Percentiles rank a stretch among this genome's conserved stretches.
Evolutionary conservation across 2,113 vertebrate genomes (phyloP).

Genomic region (Actenoides hombroni): DNA sequence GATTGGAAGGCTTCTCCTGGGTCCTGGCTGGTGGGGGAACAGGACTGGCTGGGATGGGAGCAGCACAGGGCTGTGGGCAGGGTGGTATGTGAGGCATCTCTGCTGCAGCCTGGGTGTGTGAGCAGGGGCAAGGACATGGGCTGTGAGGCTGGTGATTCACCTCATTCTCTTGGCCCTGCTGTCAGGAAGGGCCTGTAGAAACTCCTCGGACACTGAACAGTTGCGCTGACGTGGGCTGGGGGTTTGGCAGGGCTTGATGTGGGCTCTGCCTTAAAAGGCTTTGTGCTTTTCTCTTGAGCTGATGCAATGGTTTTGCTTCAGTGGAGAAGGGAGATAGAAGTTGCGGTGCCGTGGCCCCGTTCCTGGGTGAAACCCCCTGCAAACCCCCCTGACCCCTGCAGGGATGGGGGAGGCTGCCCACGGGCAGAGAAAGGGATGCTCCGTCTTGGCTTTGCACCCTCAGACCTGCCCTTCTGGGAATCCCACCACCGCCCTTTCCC

Average conservation of each 20-base stretch:
- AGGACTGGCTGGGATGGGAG: neutral
- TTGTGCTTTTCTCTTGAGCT: accelerated
- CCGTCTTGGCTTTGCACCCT: accelerated
- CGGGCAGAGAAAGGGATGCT: accelerated
- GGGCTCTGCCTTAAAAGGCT: neutral
- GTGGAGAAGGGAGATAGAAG: accelerated
- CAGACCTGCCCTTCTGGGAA: too few relatives aligned
- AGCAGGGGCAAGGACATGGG: neutral
- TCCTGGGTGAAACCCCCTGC: neutral
- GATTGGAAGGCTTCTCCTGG: neutral
- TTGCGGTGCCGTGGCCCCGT: accelerated
- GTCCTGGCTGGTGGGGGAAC: accelerated
- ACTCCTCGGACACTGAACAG: neutral
- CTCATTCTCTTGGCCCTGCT: neutral
- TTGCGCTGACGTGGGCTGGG: accelerated
- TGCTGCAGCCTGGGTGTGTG: neutral
- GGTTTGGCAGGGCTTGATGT: neutral
- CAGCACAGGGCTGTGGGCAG: neutral
- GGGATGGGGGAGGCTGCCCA: neutral
- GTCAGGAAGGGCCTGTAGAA: neutral
- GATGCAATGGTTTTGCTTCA: neutral
- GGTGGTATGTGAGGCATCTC: neutral
- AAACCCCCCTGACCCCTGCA: accelerated
- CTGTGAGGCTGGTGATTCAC: neutral
- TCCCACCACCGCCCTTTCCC: accelerated